Base-by-base conservation (phyloP, 2,797 vertebrate species). In the Trematomus bernacchii region DNA sequence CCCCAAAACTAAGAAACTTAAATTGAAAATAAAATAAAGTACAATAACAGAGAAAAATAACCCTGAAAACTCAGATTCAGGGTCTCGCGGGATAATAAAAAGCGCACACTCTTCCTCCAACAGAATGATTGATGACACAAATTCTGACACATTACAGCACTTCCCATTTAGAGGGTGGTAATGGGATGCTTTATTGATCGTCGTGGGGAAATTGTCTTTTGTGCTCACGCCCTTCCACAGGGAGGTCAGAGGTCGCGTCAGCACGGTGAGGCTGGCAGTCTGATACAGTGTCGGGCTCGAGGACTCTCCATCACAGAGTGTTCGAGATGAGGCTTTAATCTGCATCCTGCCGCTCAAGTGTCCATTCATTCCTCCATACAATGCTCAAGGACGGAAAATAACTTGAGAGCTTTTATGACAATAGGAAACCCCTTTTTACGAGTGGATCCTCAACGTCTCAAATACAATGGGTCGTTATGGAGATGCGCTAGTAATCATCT, bases 101-200 rank as follows among this genome's bases (percentile, higher is more conserved):
- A 10, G 9, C 3, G 4, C 33, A 5, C 51, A 16, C 48, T 33
- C 33, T 11, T 16, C 14, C 58, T 27, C 58, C 43, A 80, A 65
- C 78, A 59, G 4, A 11, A 59, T 84, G 84, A 90, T 82, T 70
- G 82, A 89, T 74, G 84, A 58, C 73, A 53, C 67, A 54, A 9
- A 82, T 82, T 57, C 74, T 80, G 81, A 84, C 69, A 77, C 77
- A 65, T 87, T 63, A 78, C 6, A 57, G 54, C 59, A 13, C 54
- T 33, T 66, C 66, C 70, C 66, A 12, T 77, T 71, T 57, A 79
- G 30, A 53, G 18, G 14, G 52, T 2, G 52, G 60, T 79, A 75
- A 87, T 37, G 65, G 65, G 84, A 79, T 6, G 30, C 79, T 71
- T 77, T 71, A 89, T 81, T 53, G 86, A 86, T 80, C 58, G 5